Evolutionary conservation across 2,113 vertebrate species (phyloP).

Genomic region (Tragelaphus strepsiceros): DNA sequence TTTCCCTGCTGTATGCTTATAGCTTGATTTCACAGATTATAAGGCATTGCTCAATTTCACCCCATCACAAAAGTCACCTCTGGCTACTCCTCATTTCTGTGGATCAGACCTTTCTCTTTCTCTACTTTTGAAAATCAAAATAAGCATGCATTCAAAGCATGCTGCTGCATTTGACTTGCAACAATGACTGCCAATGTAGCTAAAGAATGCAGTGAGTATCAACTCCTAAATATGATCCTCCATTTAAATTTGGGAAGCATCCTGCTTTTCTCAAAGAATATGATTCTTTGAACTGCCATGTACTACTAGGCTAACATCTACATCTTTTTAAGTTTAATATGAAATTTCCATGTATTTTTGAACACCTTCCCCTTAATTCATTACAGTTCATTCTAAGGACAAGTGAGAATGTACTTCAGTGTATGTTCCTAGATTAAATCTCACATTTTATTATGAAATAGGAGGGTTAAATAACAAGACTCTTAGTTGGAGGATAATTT

Average conservation of each 20-base stretch:
- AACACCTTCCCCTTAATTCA: neutral
- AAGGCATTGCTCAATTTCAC: neutral
- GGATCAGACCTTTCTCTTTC: neutral
- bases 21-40: neutral
- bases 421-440: neutral
- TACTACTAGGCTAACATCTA: neutral
- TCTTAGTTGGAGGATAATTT: conserved; percentile 28
- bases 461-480: neutral
- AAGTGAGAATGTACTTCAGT: neutral
- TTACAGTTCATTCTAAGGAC: neutral
- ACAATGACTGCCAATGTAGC: neutral
- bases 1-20: neutral
- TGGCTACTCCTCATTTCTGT: neutral
- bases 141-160: neutral
- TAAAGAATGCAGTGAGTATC: neutral
- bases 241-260: neutral
- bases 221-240: neutral
- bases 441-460: neutral
- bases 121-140: neutral
- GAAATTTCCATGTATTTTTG: neutral
- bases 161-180: neutral
- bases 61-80: neutral
- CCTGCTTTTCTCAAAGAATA: neutral
- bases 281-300: neutral
- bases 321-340: neutral